These are phyloP conservation scores for Agonopterix subpropinquella DNA, from an alignment of 2,888 invertebrate species.

Conservation along the genomic window DNA sequence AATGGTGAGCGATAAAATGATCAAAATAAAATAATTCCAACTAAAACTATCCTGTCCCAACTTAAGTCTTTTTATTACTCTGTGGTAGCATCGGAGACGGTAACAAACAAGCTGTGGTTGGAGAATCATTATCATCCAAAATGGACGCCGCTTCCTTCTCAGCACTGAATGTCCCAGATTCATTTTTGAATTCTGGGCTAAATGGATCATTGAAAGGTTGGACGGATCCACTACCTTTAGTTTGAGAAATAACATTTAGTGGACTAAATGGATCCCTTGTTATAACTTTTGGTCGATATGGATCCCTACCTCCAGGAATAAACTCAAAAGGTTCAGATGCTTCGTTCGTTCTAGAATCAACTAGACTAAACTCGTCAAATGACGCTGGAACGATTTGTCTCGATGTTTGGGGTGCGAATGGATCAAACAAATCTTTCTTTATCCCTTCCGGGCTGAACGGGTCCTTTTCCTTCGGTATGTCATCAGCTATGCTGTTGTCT, in stretches of 20 bases:
- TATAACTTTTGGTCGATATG: slow-evolving; percentile 17
- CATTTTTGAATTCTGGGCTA: slow-evolving; percentile 4
- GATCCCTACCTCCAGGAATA: slow-evolving; percentile 33
- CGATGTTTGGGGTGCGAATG: slow-evolving; percentile 64
- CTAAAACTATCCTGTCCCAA: too few relatives aligned
- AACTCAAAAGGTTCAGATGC: slow-evolving; percentile 49
- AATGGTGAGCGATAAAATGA: too few relatives aligned
- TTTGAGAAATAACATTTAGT: not conserved
- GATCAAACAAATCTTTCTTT: slow-evolving; percentile 55
- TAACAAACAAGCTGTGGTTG: slow-evolving; percentile 62
- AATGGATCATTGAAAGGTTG: slow-evolving; percentile 16
- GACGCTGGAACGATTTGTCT: slow-evolving; percentile 37
- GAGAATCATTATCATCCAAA: slow-evolving; percentile 56
- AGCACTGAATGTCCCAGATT: not conserved
- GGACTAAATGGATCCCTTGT: slow-evolving; percentile 4
- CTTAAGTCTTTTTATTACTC: slow-evolving; percentile 30
- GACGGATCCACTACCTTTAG: too few relatives aligned
- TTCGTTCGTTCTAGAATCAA: slow-evolving; percentile 29
- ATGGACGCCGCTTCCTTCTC: slow-evolving; percentile 37
- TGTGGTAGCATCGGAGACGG: slow-evolving; percentile 78
- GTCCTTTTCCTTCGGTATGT: slow-evolving; percentile 61
- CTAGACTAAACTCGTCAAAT: slow-evolving; percentile 54
- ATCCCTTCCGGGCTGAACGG: slow-evolving; percentile 74
- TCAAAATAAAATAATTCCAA: too few relatives aligned
- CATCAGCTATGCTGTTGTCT: slow-evolving; percentile 81